Conservation (phyloP, 2,888 invertebrate species). For the Proisotoma minuta region DNA sequence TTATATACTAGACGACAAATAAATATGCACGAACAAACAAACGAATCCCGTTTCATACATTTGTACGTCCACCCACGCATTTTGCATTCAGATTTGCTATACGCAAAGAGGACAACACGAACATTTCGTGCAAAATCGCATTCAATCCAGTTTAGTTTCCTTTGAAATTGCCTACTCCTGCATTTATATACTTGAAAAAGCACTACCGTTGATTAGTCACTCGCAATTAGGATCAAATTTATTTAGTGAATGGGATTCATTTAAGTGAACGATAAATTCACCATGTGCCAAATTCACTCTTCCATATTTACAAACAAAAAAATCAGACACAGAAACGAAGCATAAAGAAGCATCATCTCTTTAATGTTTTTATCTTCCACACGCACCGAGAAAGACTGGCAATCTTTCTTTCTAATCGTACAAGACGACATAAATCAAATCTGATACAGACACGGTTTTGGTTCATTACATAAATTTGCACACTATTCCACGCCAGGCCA, state of each 20-base stretch:
- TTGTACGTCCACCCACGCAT: conserved; percentile 1
- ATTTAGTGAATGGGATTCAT: too few relatives aligned
- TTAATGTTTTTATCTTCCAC: background rate
- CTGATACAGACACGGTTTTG: background rate
- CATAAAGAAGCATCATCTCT: background rate
- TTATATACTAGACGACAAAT: too few relatives aligned
- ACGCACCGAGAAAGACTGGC: background rate
- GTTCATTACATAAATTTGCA: background rate
- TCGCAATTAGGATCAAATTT: too few relatives aligned
- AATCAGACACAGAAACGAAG: too few relatives aligned
- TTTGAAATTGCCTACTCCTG: background rate
- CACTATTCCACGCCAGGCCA: background rate
- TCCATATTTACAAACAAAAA: too few relatives aligned
- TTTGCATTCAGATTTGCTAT: background rate
- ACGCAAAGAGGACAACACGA: too few relatives aligned
- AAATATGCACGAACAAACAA: too few relatives aligned
- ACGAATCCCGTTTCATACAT: too few relatives aligned
- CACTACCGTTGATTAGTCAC: too few relatives aligned
- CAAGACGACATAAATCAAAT: conserved; percentile 1
- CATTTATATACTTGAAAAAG: too few relatives aligned
- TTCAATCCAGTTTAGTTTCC: background rate
- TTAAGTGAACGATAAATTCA: too few relatives aligned
- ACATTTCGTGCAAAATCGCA: background rate
- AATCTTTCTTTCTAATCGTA: background rate
- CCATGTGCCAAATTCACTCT: too few relatives aligned